Base-by-base conservation (phyloP, 1,140 invertebrate species). In the Hyposmocoma kahamanoa region DNA sequence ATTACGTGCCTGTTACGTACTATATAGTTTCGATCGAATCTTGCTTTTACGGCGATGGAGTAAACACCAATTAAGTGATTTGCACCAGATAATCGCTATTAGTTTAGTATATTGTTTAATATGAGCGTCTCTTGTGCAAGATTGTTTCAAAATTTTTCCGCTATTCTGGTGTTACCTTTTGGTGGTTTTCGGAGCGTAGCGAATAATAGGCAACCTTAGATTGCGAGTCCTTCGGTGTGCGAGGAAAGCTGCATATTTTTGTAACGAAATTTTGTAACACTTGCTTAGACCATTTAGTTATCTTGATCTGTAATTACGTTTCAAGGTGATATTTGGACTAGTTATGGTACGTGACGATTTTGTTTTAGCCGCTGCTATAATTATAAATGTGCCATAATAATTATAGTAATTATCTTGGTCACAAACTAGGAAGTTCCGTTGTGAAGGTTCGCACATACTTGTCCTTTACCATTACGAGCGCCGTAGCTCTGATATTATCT, bases 141-240 rank as follows among this genome's bases (percentile, higher is more conserved):
- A 42, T n/a, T 36, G 68, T 83, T 83, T 77, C 78, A 81, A 83
- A 85, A 82, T 82, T 83, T 83, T 80, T 78, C 77, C 75, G 72
- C 71, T 60, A 64, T 63, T 76, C 62, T 69, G 69, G 65, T 69
- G 61, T 64, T 76, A 73, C 77, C 72, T 79, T 82, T 84, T 73
- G 70, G 66, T 82, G 78, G 39, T 85, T 81, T 85, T 85, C 79
- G 82, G 82, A 85, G 82, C 82, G 82, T 85, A 72, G 74, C 82
- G 78, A 66, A 75, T 77, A 77, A 79, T 83, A 80, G 79, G 76
- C 76, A 80, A 80, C 81, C 79, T 81, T 79, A 80, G 69, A 79
- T 81, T 80, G 76, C 79, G 67, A 79, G 82, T 83, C 82, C 79
- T 83, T 83, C 79, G 72, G 56, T 69, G 57, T 67, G 53, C 69